Evolutionary conservation across 2,797 vertebrate species (phyloP).

Genomic region (Zalophus californianus): DNA sequence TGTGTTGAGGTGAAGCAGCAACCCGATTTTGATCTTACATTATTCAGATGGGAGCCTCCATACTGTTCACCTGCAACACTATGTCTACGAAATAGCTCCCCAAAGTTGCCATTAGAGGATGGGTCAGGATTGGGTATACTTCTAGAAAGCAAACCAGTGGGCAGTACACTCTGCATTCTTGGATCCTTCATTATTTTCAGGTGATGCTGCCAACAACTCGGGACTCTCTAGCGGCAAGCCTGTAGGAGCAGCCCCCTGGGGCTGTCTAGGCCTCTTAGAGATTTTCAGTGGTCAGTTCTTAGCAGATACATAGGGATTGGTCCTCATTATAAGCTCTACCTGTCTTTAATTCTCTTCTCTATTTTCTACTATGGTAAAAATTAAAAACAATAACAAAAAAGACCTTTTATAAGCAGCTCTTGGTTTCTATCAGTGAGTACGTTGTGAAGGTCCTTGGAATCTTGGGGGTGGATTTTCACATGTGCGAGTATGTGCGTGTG

Average conservation of each 20-base stretch:
- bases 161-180: neutral
- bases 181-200: conserved; percentile 16
- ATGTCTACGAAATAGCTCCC: neutral
- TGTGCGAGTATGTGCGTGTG: neutral
- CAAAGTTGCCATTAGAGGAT: neutral
- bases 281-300: neutral
- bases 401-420: neutral
- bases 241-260: neutral
- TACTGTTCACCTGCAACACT: neutral
- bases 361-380: neutral
- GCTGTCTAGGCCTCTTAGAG: neutral
- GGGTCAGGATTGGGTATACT: neutral
- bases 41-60: neutral
- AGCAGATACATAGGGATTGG: neutral
- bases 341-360: neutral
- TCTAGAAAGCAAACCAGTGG: conserved; percentile 58
- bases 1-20: conserved; percentile 18
- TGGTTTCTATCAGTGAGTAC: neutral
- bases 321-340: neutral
- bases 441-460: conserved; percentile 19
- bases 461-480: neutral
- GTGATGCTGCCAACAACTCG: neutral
- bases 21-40: neutral
- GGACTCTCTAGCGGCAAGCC: neutral
- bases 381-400: neutral